phyloP scores from a whole-genome alignment of 2,797 vertebrate species.

The Sebastolobus alascanus region DNA sequence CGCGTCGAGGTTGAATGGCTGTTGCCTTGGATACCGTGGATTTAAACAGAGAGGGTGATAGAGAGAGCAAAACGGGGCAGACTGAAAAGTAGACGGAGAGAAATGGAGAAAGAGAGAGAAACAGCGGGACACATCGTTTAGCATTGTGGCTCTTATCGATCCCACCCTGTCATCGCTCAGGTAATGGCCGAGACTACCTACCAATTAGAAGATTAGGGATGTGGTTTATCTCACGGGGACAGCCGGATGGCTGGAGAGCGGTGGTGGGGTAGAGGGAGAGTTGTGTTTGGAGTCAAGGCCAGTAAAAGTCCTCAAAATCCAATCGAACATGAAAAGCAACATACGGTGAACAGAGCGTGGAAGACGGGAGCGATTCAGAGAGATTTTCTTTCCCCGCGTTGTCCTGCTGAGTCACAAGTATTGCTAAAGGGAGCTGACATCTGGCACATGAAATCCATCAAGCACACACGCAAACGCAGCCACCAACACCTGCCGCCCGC shows the following conservation, averaged over 20 bases:
- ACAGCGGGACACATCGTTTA: constrained; percentile 66
- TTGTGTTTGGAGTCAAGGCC: background rate
- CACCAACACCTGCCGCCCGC: constrained; percentile 48
- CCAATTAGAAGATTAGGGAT: constrained; percentile 79
- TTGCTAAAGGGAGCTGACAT: constrained; percentile 61
- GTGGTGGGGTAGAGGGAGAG: background rate
- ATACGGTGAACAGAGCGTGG: constrained; percentile 42
- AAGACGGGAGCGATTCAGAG: constrained; percentile 28
- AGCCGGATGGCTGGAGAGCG: constrained; percentile 39
- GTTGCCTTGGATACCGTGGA: constrained; percentile 71
- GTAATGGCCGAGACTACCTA: constrained; percentile 68
- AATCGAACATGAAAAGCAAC: constrained; percentile 43
- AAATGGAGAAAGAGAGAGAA: constrained; percentile 44
- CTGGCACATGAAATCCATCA: constrained; percentile 53
- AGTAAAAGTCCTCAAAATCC: constrained; percentile 29
- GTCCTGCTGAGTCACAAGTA: constrained; percentile 58
- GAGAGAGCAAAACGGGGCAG: constrained; percentile 39
- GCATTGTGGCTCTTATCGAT: constrained; percentile 73
- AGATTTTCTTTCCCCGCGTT: constrained; percentile 37
- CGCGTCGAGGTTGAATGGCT: constrained; percentile 39
- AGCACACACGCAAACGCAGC: constrained; percentile 28
- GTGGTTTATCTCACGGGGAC: constrained; percentile 56
- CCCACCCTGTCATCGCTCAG: constrained; percentile 67
- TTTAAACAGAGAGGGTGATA: constrained; percentile 56
- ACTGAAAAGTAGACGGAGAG: constrained; percentile 43